These are phyloP conservation scores for Gorsachius goisagi DNA, from an alignment of 2,113 vertebrate species.

Conservation along the genomic window DNA sequence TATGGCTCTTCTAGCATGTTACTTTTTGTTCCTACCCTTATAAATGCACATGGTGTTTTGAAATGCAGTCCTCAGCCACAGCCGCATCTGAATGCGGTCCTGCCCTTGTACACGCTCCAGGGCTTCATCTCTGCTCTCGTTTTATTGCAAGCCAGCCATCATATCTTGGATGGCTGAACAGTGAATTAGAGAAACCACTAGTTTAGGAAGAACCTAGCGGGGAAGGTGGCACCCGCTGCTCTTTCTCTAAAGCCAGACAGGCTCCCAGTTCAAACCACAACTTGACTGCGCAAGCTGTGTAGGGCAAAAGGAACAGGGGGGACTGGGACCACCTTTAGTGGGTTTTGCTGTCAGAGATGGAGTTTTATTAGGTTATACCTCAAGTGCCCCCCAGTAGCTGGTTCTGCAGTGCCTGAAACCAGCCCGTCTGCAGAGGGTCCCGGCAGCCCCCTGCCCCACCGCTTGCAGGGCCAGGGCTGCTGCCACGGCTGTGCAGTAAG, in stretches of 20 bases:
- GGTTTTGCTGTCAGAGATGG: background rate
- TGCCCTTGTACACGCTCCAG: no score
- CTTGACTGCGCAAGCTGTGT: fast-evolving
- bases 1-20: background rate
- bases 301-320: background rate
- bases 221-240: background rate
- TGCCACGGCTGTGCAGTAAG: fast-evolving
- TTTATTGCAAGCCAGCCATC: background rate
- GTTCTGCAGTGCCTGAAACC: background rate
- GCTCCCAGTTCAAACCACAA: background rate
- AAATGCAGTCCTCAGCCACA: background rate
- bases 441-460: background rate
- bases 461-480: background rate
- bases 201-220: background rate
- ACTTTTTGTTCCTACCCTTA: no score
- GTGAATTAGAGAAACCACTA: background rate
- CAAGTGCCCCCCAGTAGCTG: background rate
- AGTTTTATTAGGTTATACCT: fast-evolving
- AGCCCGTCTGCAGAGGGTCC: no score
- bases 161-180: background rate
- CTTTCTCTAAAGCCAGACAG: no score
- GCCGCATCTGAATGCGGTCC: fast-evolving
- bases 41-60: fast-evolving
- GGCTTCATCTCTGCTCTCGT: no score
- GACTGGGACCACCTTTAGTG: background rate